Base-by-base conservation (phyloP, 2,888 invertebrate genomes). In the Platerodrilus igneus region DNA sequence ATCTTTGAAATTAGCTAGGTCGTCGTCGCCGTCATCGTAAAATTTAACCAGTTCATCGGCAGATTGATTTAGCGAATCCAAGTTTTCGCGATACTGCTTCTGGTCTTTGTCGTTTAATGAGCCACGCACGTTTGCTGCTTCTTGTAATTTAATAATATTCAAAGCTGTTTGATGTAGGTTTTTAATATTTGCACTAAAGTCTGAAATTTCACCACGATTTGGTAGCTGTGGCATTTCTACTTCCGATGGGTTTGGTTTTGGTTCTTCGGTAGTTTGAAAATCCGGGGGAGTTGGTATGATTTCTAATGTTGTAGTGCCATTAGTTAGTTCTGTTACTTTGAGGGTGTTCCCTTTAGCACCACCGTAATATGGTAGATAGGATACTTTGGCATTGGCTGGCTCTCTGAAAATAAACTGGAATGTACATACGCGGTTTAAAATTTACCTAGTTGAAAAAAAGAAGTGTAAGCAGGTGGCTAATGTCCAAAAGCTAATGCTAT, bases 301-400 rank as follows among this genome's bases (percentile, higher is more conserved):
- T 33, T 54, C 50, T 3, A 62, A 61, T 4, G 53, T 52, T 2
- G 65, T 47, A 16, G 66, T 63, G 10, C 79, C 79, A 50, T 73
- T 66, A 4, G 66, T 64, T 34, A 73, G 71, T 64, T 73, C 75
- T 32, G 70, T 73, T 33, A 80, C 69, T 72, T 76, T 76, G 52
- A 83, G 64, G 36, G 78, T 76, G 63, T 83, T 81, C 1, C 85
- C 85, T 57, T 77, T 79, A 2, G 76, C 79, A 17, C 83, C 84
- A 1, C 86, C 85, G 57, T 85, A 85, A 64, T 79, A 85, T 8
- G 83, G 79, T 22, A 82, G 58, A 36, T 63, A 41, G 1, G 63
- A 63, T 25, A 67, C 51, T 56, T 59, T 64, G n/a, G 38, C 38
- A 3, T 13, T 15, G 10, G 8, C 6, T 10, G 27, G 20, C 4